Base-by-base conservation (phyloP, 2,113 vertebrate species). In the Coracopsis vasa region DNA sequence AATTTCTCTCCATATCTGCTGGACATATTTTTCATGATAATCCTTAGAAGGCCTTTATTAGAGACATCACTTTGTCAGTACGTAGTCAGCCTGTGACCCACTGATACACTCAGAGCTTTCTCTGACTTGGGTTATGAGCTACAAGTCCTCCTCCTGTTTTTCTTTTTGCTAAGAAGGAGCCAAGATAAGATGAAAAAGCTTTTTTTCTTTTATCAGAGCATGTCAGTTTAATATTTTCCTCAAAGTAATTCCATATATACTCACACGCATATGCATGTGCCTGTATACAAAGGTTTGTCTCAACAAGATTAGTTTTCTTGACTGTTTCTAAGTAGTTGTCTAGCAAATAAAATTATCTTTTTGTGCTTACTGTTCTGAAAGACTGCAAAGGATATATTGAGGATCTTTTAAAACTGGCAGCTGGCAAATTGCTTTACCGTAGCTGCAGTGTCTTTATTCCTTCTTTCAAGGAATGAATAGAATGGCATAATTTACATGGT, bases 351-450 rank as follows among this genome's bases (percentile, higher is more conserved):
- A 73, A 93, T 86, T 66, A 89, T 84, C 60, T 70, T 92, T n/a
- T 78, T 92, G 19, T 89, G 54, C 45, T 95, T 96, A 78, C 54
- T 80, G 25, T 91, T 92, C 73, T 96, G 84, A 94, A 89, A 92
- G 89, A 80, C 58, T 70, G 83, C 72, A 78, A 42, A 80, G 84
- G 72, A 66, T 80, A 71, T 80, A 66, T 74, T 91, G 54, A 78
- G 60, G 42, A 67, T 74, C 77, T 95, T 94, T 78, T 86, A 92
- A 91, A 91, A 35, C 50, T 92, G 90, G 87, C 86, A 94, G 54
- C 73, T 92, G 64, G 80, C 77, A 92, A 91, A 87, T 91, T 96
- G 33, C 56, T 91, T 92, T 92, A 84, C 93, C 39, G n/a, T 74
- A 78, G 65, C 33, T 41, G 21, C 58, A 53, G 64, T 77, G 28